Conservation (phyloP, 2,888 invertebrate species). For the Strigamia transsilvanica region DNA sequence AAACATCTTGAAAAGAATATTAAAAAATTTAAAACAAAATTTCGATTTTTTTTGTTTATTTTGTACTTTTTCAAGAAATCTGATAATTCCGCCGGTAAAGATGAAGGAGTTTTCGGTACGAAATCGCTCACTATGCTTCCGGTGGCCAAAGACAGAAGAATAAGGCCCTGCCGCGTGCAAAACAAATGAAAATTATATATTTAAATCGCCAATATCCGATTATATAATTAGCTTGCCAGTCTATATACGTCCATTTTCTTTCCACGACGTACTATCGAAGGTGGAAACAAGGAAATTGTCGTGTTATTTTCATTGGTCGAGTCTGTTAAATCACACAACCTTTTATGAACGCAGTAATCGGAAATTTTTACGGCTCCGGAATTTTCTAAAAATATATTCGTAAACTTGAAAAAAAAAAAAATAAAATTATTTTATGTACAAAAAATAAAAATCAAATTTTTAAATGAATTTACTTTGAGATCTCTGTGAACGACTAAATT, state of each 20-base stretch:
- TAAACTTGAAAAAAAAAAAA: conserved; percentile 59
- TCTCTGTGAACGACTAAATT: conserved; percentile 84
- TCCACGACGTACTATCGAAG: conserved; percentile 66
- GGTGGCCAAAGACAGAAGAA: too few species aligned
- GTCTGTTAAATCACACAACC: conserved; percentile 49
- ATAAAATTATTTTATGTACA: conserved; percentile 51
- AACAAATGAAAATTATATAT: conserved; percentile 58
- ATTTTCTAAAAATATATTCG: conserved; percentile 61
- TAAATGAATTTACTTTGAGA: conserved; percentile 63
- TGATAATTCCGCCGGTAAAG: conserved; percentile 71
- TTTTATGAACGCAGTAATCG: conserved; percentile 73
- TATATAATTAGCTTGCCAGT: conserved; percentile 63
- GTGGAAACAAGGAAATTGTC: conserved; percentile 62
- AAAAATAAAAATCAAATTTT: conserved; percentile 52
- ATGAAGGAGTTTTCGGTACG: conserved; percentile 70
- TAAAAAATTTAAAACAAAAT: neutral
- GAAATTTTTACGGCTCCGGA: conserved; percentile 61
- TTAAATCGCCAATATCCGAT: conserved; percentile 52
- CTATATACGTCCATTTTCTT: conserved; percentile 79
- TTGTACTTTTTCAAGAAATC: conserved; percentile 77
- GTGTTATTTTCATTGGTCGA: conserved; percentile 27
- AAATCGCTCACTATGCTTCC: conserved; percentile 68
- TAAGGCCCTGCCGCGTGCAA: neutral
- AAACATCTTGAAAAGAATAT: conserved; percentile 68
- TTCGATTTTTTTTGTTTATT: neutral